phyloP scores from a whole-genome alignment of 1,140 invertebrate genomes.

The Lasioglossum baleicum region DNA sequence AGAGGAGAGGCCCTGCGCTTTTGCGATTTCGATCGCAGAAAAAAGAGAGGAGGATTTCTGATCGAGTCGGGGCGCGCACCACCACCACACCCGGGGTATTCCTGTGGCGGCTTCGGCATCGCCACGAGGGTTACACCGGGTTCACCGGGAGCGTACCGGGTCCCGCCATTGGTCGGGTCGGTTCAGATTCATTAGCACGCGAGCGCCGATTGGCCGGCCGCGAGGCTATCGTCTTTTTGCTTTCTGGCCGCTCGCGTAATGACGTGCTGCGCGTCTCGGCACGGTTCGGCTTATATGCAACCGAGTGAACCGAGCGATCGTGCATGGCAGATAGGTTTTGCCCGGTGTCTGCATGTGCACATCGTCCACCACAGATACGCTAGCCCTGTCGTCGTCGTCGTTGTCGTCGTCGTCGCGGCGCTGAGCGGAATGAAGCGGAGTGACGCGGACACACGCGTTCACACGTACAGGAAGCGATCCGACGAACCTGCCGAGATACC shows the following conservation, averaged over 20 bases:
- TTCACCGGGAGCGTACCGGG: slow-evolving; percentile 48
- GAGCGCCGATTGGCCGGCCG: slow-evolving; percentile 69
- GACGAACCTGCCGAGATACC: slow-evolving; percentile 55
- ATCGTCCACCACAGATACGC: no score
- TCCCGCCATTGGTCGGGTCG: slow-evolving; percentile 68
- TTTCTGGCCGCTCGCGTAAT: slow-evolving; percentile 67
- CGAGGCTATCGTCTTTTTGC: slow-evolving; percentile 68
- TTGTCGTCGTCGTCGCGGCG: no score
- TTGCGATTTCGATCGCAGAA: slow-evolving; percentile 45
- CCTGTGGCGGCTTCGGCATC: slow-evolving; percentile 42
- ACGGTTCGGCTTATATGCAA: slow-evolving; percentile 64
- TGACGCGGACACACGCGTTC: neutral
- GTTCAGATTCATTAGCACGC: slow-evolving; percentile 75
- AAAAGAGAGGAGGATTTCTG: slow-evolving; percentile 51
- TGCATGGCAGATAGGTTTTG: slow-evolving; percentile 73
- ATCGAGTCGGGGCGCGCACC: slow-evolving; percentile 46
- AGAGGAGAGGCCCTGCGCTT: no score
- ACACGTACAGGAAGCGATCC: slow-evolving; percentile 49
- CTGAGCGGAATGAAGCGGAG: neutral
- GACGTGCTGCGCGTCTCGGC: slow-evolving; percentile 67
- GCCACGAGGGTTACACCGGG: slow-evolving; percentile 62
- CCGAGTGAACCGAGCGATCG: slow-evolving; percentile 73
- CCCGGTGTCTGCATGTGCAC: slow-evolving; percentile 45
- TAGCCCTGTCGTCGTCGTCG: no score
- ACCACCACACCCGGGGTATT: slow-evolving; percentile 48